A percentile compares a stretch with the other conserved stretches of the same genome.
These are phyloP conservation scores for Chalcis sispes DNA, from an alignment of 2,888 invertebrate species.

Conservation along the genomic window DNA sequence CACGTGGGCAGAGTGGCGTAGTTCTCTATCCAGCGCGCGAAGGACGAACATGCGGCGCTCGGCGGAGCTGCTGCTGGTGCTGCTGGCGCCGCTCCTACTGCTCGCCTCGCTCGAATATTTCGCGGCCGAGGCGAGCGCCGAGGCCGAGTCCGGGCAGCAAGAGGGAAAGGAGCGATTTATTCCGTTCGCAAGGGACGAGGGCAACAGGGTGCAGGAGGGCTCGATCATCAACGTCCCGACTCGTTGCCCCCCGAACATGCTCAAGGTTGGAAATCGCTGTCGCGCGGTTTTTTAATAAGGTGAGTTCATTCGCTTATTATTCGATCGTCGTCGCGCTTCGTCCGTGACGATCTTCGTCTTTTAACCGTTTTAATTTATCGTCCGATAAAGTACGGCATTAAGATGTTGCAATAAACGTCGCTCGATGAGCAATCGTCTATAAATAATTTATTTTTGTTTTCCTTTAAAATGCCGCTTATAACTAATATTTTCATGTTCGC, in stretches of 20 bases:
- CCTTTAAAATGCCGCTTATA: too few species aligned
- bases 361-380: too few species aligned
- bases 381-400: too few species aligned
- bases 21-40: too few species aligned
- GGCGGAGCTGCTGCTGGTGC: conserved; percentile 36
- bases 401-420: too few species aligned
- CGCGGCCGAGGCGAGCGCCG: neutral
- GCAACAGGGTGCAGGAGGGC: conserved; percentile 59
- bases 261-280: conserved; percentile 68
- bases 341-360: too few species aligned
- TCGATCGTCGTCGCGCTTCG: too few species aligned
- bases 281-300: conserved; percentile 64
- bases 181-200: conserved; percentile 22
- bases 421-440: too few species aligned
- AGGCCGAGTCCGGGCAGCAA: neutral
- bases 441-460: too few species aligned
- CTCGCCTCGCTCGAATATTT: conserved; percentile 44
- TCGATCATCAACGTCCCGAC: conserved; percentile 69
- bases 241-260: conserved; percentile 66
- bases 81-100: conserved; percentile 44
- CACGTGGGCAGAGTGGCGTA: too few species aligned
- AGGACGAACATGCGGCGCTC: neutral
- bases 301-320: too few species aligned
- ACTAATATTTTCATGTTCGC: too few species aligned
- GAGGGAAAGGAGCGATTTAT: conserved; percentile 1